A percentile compares a stretch with the other conserved stretches of the same genome.
phyloP scores from a whole-genome alignment of 1,140 invertebrate genomes.

The Hyles euphorbiae region DNA sequence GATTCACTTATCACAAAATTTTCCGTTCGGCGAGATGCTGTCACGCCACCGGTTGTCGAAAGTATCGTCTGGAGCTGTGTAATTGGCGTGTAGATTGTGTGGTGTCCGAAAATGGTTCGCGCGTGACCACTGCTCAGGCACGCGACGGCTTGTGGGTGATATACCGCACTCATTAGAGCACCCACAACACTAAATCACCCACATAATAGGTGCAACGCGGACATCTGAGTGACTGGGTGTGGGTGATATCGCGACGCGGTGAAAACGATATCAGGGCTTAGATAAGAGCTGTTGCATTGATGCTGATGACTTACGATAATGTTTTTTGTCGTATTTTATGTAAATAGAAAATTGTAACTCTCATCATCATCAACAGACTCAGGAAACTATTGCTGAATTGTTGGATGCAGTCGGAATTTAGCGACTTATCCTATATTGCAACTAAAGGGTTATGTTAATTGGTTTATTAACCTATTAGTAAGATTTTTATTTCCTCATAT shows the following conservation, averaged over 20 bases:
- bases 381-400: too few species aligned
- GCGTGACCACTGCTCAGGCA: conserved; percentile 24
- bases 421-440: too few species aligned
- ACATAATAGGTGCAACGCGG: too few species aligned
- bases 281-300: too few species aligned
- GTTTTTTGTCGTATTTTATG: too few species aligned
- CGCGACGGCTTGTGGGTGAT: neutral
- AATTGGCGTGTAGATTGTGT: conserved; percentile 26
- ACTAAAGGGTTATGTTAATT: too few species aligned
- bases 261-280: neutral
- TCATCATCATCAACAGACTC: too few species aligned
- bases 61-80: conserved; percentile 18
- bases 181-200: neutral
- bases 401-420: too few species aligned
- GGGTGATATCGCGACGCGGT: neutral
- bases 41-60: conserved; percentile 1
- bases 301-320: too few species aligned
- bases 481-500: too few species aligned
- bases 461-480: too few species aligned
- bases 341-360: too few species aligned
- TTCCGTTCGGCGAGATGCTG: conserved; percentile 1
- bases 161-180: conserved; percentile 2
- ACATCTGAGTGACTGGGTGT: neutral
- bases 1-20: conserved; percentile 1
- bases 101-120: conserved; percentile 23